Conservation (phyloP, 1,140 invertebrate species). For the Agrypnia vestita region DNA sequence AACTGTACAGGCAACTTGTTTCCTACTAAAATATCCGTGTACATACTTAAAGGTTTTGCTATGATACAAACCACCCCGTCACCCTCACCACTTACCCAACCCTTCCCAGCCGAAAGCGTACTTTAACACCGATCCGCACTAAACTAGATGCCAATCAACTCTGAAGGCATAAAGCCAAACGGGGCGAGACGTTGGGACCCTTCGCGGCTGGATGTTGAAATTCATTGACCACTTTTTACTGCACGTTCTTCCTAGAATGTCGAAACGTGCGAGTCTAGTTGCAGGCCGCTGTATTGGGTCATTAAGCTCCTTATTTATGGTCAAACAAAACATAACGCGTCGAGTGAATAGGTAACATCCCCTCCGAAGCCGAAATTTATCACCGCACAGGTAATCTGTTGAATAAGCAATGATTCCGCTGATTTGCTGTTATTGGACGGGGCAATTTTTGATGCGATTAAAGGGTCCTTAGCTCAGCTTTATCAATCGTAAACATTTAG, state of each 20-base stretch:
- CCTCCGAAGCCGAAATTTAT: constrained; percentile 29
- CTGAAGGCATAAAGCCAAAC: not conserved
- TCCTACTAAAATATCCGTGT: not conserved
- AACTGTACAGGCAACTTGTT: not conserved
- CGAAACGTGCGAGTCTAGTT: not conserved
- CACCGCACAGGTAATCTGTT: constrained; percentile 35
- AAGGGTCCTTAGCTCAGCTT: too few relatives aligned
- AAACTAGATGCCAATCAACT: constrained; percentile 25
- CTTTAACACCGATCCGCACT: constrained; percentile 30
- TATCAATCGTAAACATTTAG: too few relatives aligned
- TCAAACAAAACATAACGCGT: constrained; percentile 40
- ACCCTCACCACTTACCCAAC: not conserved
- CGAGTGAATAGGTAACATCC: constrained; percentile 38
- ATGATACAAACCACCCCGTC: constrained; percentile 29
- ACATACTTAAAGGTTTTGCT: constrained; percentile 25
- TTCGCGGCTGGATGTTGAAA: not conserved
- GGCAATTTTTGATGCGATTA: constrained; percentile 3
- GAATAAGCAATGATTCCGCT: constrained; percentile 39
- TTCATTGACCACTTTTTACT: not conserved
- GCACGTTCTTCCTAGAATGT: not conserved
- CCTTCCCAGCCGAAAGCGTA: constrained; percentile 14
- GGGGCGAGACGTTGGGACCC: too few relatives aligned
- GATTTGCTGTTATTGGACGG: constrained; percentile 23
- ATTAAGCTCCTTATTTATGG: constrained; percentile 42
- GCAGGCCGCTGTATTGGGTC: constrained; percentile 27